Evolutionary conservation across 2,888 invertebrate species (phyloP), one percentile per base, ranked within the genome.

Genomic region (Hyposoter dolosus): DNA sequence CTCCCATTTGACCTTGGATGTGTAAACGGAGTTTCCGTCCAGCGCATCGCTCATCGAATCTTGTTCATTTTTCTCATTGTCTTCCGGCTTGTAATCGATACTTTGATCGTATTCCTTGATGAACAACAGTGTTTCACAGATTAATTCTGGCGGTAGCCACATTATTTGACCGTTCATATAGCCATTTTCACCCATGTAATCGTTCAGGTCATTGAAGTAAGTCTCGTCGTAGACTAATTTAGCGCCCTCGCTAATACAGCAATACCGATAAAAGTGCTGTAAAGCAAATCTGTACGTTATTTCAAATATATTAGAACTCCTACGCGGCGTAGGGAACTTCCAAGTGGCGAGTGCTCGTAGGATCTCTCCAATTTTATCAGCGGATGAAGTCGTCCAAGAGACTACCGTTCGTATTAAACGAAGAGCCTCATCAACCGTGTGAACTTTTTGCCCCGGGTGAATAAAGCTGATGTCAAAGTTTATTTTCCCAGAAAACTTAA

Each of bases 101-200:
- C 2, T 23, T 5, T 63, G 12, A 32, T 63, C 5, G 12, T 32
- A 63, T 23, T 19, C 5, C 5, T 63, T 23, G 2, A 63, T 63
- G 32, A 63, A 63, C 23, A 63, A 28, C 63, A 63, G 23, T 63
- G 63, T 63, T 28, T 63, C 63, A n/a, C 63, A 63, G 32, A 63
- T 63, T 10, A 63, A 32, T 0, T 3, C 63, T 1, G 63, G 63
- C 32, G 63, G 32, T 0, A 63, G 63, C 63, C 63, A 63, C 28
- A 63, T 28, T 15, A 15, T 7, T 32, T 15, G 23, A 15, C 23
- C 23, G 5, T 15, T 28, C 1, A 23, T 1, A 17, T 63, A 63
- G 12, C 63, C 63, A 12, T 23, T 6, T 23, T 63, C 63, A 17
- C 32, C 17, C 5, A 63, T 15, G 32, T 63, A 63, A 15, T 23